A percentile compares a stretch with the other conserved stretches of the same genome.
These are phyloP conservation scores for Terebella lapidaria DNA, from an alignment of 2,888 invertebrate species.

Conservation along the genomic window DNA sequence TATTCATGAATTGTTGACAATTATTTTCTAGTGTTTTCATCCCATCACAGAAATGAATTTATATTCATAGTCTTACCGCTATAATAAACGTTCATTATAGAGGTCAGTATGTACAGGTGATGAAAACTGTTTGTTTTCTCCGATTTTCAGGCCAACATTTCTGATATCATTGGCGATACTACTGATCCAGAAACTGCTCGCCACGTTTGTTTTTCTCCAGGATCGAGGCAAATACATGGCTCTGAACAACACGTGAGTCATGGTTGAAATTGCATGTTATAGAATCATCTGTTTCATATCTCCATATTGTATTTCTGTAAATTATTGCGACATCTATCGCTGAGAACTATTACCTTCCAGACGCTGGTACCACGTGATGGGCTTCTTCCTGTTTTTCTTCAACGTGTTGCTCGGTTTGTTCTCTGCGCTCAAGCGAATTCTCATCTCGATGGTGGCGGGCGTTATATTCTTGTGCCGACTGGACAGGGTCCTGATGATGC, in stretches of 20 bases:
- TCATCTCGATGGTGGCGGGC: slow-evolving; percentile 26
- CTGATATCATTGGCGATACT: slow-evolving; percentile 14
- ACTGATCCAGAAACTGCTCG: slow-evolving; percentile 16
- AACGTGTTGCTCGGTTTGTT: slow-evolving; percentile 31
- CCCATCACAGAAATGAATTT: too few relatives aligned
- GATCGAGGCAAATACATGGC: slow-evolving; percentile 18
- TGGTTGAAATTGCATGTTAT: neutral
- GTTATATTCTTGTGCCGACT: slow-evolving; percentile 26
- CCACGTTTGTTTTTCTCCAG: slow-evolving; percentile 16
- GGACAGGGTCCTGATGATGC: slow-evolving; percentile 29
- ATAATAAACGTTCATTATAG: too few relatives aligned
- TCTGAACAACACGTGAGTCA: slow-evolving; percentile 24
- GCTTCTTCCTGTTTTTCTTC: slow-evolving; percentile 33
- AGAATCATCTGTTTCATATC: neutral
- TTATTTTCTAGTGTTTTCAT: too few relatives aligned
- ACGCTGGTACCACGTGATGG: slow-evolving; percentile 28
- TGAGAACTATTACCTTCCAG: too few relatives aligned
- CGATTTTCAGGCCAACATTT: slow-evolving; percentile 20
- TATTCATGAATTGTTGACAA: too few relatives aligned
- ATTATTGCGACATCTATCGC: too few relatives aligned
- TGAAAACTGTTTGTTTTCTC: neutral
- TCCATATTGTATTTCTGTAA: too few relatives aligned
- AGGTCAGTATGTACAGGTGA: too few relatives aligned
- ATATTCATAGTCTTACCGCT: too few relatives aligned
- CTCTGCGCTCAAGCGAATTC: slow-evolving; percentile 25